Evolutionary conservation across 2,888 invertebrate species (phyloP).

Genomic region (Dryobotodes eremita): DNA sequence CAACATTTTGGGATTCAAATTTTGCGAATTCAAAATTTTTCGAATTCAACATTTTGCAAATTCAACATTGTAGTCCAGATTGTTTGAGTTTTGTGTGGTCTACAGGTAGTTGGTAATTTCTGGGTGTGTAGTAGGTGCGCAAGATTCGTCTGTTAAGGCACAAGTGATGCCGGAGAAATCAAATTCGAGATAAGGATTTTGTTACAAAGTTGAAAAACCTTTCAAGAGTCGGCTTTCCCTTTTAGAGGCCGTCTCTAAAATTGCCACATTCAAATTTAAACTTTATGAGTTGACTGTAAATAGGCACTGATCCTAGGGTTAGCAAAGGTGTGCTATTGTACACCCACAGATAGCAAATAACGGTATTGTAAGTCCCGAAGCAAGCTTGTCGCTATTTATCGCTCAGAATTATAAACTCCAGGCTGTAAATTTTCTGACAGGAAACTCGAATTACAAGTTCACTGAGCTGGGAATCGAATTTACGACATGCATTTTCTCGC

Average conservation of each 20-base stretch:
- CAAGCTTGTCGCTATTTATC: conserved; percentile 43
- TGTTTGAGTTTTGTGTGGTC: not conserved
- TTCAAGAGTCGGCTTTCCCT: not conserved
- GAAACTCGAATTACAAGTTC: conserved; percentile 53
- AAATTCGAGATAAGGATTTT: not conserved
- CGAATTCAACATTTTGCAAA: too few species aligned
- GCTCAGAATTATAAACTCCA: conserved; percentile 48
- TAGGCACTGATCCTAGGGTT: conserved; percentile 23
- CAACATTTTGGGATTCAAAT: too few species aligned
- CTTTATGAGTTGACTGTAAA: conserved; percentile 26
- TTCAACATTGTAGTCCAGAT: too few species aligned
- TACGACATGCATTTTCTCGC: conserved; percentile 10
- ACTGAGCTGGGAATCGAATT: conserved; percentile 19
- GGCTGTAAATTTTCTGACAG: conserved; percentile 45
- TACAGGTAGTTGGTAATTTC: not conserved
- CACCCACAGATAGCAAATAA: conserved; percentile 49
- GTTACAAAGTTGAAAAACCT: not conserved
- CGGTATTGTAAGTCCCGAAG: conserved; percentile 34
- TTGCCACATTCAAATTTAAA: not conserved
- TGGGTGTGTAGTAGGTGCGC: not conserved
- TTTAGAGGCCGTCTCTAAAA: not conserved
- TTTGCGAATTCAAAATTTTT: too few species aligned
- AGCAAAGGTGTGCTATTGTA: conserved; percentile 36
- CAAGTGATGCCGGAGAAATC: not conserved
- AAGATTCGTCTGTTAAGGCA: not conserved